Percentiles rank a stretch among this genome's conserved stretches.
These are phyloP conservation scores for Drosophila kikkawai DNA, from an alignment of 1,140 invertebrate species.

Conservation along the genomic window DNA sequence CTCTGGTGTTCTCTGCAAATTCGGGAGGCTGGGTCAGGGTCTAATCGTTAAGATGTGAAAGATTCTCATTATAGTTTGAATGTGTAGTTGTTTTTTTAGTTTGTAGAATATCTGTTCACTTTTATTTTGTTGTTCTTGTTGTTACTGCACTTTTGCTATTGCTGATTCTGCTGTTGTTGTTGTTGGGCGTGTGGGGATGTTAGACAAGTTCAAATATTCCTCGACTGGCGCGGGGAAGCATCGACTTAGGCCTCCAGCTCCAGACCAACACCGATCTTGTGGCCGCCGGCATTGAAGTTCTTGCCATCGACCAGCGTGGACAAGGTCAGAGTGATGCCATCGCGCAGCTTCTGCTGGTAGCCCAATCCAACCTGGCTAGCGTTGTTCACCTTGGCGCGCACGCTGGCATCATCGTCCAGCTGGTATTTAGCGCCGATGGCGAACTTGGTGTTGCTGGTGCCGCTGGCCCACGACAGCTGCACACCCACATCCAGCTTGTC, in stretches of 20 bases:
- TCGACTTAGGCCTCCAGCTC: constrained; percentile 94
- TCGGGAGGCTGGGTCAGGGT: constrained; percentile 16
- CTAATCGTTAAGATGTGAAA: constrained; percentile 67
- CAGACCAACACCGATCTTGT: constrained; percentile 97
- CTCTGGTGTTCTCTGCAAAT: constrained; percentile 18
- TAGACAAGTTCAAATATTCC: constrained; percentile 50
- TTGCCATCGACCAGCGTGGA: constrained; percentile 97
- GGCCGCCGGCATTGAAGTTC: constrained; percentile 98
- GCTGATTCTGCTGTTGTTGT: constrained; percentile 37
- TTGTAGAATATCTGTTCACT: constrained; percentile 61
- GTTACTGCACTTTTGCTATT: constrained; percentile 55
- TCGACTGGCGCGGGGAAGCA: constrained; percentile 8
- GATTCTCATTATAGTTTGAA: constrained; percentile 56
- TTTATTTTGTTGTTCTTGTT: constrained; percentile 65
- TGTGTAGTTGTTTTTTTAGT: constrained; percentile 54
- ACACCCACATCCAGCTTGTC: constrained; percentile 94
- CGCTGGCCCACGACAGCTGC: constrained; percentile 95
- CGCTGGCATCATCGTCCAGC: constrained; percentile 92
- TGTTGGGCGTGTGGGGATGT: constrained; percentile 59
- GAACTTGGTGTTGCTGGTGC: constrained; percentile 95
- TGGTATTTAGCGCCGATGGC: constrained; percentile 96
- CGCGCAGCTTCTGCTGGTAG: constrained; percentile 96
- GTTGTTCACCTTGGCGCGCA: constrained; percentile 98
- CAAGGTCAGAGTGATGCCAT: constrained; percentile 95
- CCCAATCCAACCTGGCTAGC: constrained; percentile 96